These are phyloP conservation scores for Papilio demoleus DNA, from an alignment of 2,888 invertebrate species.

Conservation along the genomic window DNA sequence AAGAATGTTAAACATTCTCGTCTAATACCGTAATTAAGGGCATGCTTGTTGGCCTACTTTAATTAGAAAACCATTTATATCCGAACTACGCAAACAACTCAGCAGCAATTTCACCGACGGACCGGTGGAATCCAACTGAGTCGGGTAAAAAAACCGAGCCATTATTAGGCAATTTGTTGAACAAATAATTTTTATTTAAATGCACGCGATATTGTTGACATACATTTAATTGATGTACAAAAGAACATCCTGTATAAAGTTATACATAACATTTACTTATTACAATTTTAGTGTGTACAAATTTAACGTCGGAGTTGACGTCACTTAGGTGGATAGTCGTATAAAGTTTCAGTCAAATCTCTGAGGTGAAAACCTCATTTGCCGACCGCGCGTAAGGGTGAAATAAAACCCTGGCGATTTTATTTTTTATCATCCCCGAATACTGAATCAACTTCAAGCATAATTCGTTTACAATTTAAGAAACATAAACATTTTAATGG, in stretches of 20 bases:
- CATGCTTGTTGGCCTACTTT: slow-evolving; percentile 16
- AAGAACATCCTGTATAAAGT: not conserved
- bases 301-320: no score
- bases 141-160: slow-evolving; percentile 7
- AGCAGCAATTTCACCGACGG: slow-evolving; percentile 6
- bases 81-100: slow-evolving; percentile 21
- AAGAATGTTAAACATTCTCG: slow-evolving; percentile 19
- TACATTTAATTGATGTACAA: not conserved
- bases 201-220: not conserved
- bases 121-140: slow-evolving; percentile 12
- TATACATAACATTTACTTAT: no score
- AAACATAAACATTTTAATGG: no score
- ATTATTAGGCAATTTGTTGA: slow-evolving; percentile 28
- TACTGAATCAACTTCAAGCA: no score
- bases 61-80: slow-evolving; percentile 34
- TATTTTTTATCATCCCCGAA: no score
- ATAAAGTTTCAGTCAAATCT: no score
- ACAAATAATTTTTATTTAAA: slow-evolving; percentile 22
- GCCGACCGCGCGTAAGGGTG: no score
- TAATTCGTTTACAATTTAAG: no score
- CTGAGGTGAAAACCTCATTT: no score
- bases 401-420: no score
- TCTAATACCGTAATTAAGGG: slow-evolving; percentile 24
- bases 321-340: no score
- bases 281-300: not conserved